Evolutionary conservation across 2,888 invertebrate species (phyloP), one percentile per base, ranked within the genome.

Genomic region (Rhimphoctona megacephalus): DNA sequence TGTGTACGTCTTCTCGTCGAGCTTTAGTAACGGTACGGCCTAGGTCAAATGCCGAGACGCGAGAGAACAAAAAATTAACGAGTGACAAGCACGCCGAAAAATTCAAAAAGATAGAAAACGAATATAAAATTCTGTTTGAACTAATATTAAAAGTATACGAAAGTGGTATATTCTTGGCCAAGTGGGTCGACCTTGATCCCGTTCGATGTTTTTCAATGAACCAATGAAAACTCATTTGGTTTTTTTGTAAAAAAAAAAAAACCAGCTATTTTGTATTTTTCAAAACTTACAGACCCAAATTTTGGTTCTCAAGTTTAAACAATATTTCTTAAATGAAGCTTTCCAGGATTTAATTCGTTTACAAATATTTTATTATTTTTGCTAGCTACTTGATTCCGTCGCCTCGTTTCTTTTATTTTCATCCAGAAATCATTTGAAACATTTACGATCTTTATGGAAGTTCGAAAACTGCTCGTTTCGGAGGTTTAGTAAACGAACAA

Each of bases 31-130:
- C 57, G 49, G 72, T 66, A 70, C 8, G 64, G 61, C 36, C 22
- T 25, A 49, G 61, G 76, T 36, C 69, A 72, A 78, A 85, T 82
- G 43, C 74, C 69, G 36, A 67, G 73, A 74, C 73, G 30, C 46
- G 52, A 78, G 33, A 77, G 73, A 22, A 49, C 25, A 64, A 61
- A 33, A 72, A n/a, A 39, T 74, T 70, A 52, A 43, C 54, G 49
- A 19, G 39, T 69, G 57, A 70, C 4, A 25, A 22, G 54, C 30
- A 46, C 14, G 14, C 14, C 22, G 73, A 70, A 77, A 70, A 33
- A 54, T 67, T 57, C 46, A 33, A 7, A 25, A 39, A 43, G 22
- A 4, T 8, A 14, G 1, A 43, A 49, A 46, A 22, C 39, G n/a
- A 30, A 25, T 5, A 39, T 22, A 39, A 17, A 39, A 49, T 19